A percentile compares a stretch with the other conserved stretches of the same genome.
phyloP scores from a whole-genome alignment of 30 jellyfish, hydroid and myxozoan species.

The Pelagia noctiluca region DNA sequence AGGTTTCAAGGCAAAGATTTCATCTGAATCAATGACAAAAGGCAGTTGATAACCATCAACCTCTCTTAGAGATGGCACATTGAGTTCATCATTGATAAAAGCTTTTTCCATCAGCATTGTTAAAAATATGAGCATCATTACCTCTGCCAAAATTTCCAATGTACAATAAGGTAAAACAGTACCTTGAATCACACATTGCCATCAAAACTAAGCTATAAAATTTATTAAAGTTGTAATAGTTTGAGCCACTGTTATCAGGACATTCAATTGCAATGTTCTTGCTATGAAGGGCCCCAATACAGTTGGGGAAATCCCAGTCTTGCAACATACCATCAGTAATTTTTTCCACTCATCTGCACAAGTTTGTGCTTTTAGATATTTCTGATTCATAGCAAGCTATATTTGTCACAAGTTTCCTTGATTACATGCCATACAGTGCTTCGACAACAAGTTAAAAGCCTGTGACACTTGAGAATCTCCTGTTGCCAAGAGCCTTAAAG shows the following conservation, averaged over 20 bases:
- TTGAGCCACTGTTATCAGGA: conserved; percentile 52
- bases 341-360: too few relatives aligned
- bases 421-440: conserved; percentile 20
- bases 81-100: conserved; percentile 2
- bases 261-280: conserved; percentile 76
- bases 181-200: conserved; percentile 86
- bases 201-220: conserved; percentile 68
- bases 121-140: conserved; percentile 59
- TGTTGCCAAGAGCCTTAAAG: conserved; percentile 10
- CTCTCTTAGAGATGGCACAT: conserved; percentile 23
- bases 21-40: conserved; percentile 64
- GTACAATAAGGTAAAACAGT: conserved; percentile 66
- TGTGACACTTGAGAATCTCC: conserved; percentile 20
- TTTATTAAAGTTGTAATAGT: conserved; percentile 51
- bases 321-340: conserved; percentile 24
- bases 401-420: conserved; percentile 15
- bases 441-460: conserved; percentile 16
- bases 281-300: conserved; percentile 80
- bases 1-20: conserved; percentile 47
- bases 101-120: conserved; percentile 36
- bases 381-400: too few relatives aligned
- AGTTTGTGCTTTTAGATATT: too few relatives aligned
- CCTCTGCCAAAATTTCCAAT: conserved; percentile 70
- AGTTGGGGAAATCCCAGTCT: conserved; percentile 74
- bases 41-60: conserved; percentile 23